These are phyloP conservation scores for Halocaridina rubra DNA, from an alignment of 2,888 invertebrate species.

Conservation along the genomic window DNA sequence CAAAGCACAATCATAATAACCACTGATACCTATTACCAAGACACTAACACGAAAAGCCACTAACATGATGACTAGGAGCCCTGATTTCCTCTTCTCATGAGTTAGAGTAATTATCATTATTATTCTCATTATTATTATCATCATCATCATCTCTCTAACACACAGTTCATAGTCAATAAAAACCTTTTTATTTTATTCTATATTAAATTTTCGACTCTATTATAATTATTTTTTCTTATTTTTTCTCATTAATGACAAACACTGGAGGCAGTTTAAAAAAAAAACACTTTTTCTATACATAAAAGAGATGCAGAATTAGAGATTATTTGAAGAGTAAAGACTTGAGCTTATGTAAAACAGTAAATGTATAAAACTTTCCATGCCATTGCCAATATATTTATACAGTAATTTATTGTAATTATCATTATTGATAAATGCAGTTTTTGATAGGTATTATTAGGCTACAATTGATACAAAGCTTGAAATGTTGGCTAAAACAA, in stretches of 20 bases:
- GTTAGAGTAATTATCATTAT: too few relatives aligned
- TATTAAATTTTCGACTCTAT: too few relatives aligned
- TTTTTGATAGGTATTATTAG: too few relatives aligned
- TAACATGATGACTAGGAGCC: slow-evolving; percentile 42
- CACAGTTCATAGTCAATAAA: slow-evolving; percentile 38
- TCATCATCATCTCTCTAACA: slow-evolving; percentile 36
- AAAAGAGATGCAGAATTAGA: slow-evolving; percentile 20
- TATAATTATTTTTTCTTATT: neutral
- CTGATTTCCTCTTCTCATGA: slow-evolving; percentile 57
- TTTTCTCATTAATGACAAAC: slow-evolving; percentile 38
- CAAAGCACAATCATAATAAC: slow-evolving; percentile 55
- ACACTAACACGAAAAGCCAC: slow-evolving; percentile 58
- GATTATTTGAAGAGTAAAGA: neutral
- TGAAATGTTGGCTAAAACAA: too few relatives aligned
- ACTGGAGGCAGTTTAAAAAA: slow-evolving; percentile 28
- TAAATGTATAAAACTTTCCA: too few relatives aligned
- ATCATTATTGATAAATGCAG: too few relatives aligned
- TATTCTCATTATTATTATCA: too few relatives aligned
- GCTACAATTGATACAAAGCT: too few relatives aligned
- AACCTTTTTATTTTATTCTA: too few relatives aligned
- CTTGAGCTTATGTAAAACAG: neutral
- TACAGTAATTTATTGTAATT: too few relatives aligned
- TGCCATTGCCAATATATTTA: too few relatives aligned
- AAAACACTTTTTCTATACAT: slow-evolving; percentile 40
- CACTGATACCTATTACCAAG: slow-evolving; percentile 10